Conservation (phyloP, 2,113 vertebrate species). For the Perccottus glenii region DNA sequence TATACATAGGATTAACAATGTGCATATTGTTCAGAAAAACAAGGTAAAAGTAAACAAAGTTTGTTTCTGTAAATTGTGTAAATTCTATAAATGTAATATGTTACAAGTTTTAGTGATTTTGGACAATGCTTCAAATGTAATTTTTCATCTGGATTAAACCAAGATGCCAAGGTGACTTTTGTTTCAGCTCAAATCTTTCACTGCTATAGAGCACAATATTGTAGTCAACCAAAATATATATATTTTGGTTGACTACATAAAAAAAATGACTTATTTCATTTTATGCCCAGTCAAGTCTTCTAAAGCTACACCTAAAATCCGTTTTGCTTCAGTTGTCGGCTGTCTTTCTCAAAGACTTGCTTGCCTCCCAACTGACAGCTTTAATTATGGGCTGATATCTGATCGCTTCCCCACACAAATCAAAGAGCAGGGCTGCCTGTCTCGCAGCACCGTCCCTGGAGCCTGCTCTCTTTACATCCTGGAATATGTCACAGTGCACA, state of each 20-base stretch:
- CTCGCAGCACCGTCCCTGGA: constrained; percentile 38
- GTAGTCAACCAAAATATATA: constrained; percentile 82
- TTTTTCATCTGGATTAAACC: no score
- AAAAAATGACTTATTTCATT: constrained; percentile 99
- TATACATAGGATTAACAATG: no score
- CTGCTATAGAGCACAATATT: constrained; percentile 68
- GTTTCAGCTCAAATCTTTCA: neutral
- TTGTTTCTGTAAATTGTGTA: no score
- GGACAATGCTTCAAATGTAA: no score
- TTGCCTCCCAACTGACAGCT: constrained; percentile 94
- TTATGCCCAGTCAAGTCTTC: constrained; percentile 96
- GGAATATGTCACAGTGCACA: constrained; percentile 49
- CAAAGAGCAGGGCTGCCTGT: constrained; percentile 50
- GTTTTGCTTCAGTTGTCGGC: constrained; percentile 93
- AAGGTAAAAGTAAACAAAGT: no score
- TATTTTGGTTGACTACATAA: constrained; percentile 98
- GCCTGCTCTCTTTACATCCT: constrained; percentile 49
- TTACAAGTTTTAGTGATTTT: no score
- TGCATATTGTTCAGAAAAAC: no score
- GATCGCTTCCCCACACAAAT: constrained; percentile 84
- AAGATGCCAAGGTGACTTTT: no score
- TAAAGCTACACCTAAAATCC: constrained; percentile 93
- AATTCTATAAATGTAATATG: no score
- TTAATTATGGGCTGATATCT: constrained; percentile 96
- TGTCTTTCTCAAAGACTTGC: constrained; percentile 90